Conservation (phyloP, 2,888 invertebrate genomes). For the Oasisia sp. region DNA sequence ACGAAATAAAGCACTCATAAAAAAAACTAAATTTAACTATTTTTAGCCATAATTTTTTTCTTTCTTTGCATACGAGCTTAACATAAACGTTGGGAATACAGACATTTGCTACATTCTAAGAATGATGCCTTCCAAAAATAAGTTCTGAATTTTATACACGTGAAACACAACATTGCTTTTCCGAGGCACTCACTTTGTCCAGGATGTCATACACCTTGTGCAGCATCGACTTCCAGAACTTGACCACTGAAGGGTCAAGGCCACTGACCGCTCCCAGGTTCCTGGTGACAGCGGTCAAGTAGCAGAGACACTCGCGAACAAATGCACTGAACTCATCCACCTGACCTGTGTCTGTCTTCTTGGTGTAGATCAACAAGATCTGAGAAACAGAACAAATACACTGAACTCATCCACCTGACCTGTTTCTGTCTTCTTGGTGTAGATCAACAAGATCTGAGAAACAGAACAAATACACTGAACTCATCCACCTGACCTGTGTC, state of each 20-base stretch:
- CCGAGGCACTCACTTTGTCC: conserved; percentile 73
- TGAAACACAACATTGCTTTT: background rate
- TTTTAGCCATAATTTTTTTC: background rate
- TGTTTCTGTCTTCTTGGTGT: background rate
- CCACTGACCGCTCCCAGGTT: conserved; percentile 66
- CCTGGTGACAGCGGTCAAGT: conserved; percentile 62
- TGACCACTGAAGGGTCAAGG: conserved; percentile 47
- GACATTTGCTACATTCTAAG: background rate
- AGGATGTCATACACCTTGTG: conserved; percentile 83
- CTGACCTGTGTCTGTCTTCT: background rate
- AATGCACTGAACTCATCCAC: conserved; percentile 73
- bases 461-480: conserved; percentile 72
- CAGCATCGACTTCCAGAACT: conserved; percentile 83
- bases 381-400: conserved; percentile 63
- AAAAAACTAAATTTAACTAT: background rate
- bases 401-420: conserved; percentile 69
- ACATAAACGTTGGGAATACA: background rate
- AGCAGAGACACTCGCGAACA: conserved; percentile 54
- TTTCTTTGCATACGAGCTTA: background rate
- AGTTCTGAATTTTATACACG: conserved; percentile 22
- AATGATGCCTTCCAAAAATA: background rate
- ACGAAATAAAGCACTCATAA: background rate
- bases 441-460: background rate
- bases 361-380: background rate
- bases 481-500: conserved; percentile 41